Base-by-base conservation (phyloP, 2,888 invertebrate genomes). In the Lymantria dispar region DNA sequence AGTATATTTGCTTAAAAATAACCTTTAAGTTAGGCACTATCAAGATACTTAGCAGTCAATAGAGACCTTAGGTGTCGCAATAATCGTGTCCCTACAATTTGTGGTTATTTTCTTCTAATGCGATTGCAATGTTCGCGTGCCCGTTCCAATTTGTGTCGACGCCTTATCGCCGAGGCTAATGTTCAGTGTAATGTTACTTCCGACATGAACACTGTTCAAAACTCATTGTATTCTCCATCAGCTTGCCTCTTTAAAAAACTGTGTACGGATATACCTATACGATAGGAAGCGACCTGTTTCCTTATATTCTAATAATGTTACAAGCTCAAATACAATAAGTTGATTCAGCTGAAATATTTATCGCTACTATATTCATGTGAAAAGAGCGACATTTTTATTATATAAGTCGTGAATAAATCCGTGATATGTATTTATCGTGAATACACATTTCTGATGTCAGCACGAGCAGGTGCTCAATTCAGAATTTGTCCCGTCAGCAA, bases 101-200 rank as follows among this genome's bases (percentile, higher is more conserved):
- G 68, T 64, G 59, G 57, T 54, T 62, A 60, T 61, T 74, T 70
- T 75, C 66, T 72, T 67, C 64, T 72, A 74, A 76, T 72, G 66
- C 70, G 72, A 70, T 72, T 64, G 67, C 67, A 60, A 66, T 49
- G 74, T 64, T 88, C 71, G 90, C 89, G 89, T 90, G 89, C 70
- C 67, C 65, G 52, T 68, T 69, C 76, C 86, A 85, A 89, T 90
- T 89, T 86, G 83, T 78, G 87, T 76, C 70, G 79, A 74, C 79
- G 80, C 82, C 87, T 89, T 90, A 89, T 90, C 89, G 86, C 69
- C 50, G 64, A 68, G 70, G 83, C 85, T 88, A 88, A 89, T 88
- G 87, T 85, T 85, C 80, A 83, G 80, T 84, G 85, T 89, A 87
- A 88, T 85, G 74, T 83, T 72, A 79, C 83, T 88, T 88, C 89